phyloP scores from a whole-genome alignment of 2,797 vertebrate species.

The Sebastes goodei region DNA sequence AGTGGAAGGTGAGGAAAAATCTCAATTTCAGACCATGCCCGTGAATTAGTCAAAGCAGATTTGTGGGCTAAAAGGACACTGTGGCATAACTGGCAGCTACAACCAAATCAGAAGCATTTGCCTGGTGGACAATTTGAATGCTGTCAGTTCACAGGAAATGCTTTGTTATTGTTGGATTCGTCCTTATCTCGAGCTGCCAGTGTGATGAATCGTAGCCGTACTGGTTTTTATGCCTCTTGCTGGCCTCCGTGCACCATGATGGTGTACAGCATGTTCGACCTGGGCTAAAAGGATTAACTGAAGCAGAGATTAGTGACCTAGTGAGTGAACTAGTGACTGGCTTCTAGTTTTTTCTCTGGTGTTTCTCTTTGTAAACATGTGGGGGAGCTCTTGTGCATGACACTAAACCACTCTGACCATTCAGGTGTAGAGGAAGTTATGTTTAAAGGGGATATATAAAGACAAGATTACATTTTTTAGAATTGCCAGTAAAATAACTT shows the following conservation, averaged over 20 bases:
- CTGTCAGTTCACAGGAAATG: conserved; percentile 27
- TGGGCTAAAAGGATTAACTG: conserved; percentile 66
- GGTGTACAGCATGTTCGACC: conserved; percentile 36
- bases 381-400: conserved; percentile 1
- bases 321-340: conserved; percentile 29
- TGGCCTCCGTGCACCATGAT: conserved; percentile 18
- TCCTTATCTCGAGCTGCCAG: not conserved
- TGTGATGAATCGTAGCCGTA: not conserved
- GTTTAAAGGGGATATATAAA: not conserved
- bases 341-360: conserved; percentile 35
- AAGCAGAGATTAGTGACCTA: conserved; percentile 59
- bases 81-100: not conserved
- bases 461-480: not conserved
- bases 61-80: not conserved
- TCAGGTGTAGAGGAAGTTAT: not conserved
- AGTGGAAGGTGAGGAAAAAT: no score
- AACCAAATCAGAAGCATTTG: conserved; percentile 6
- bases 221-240: not conserved
- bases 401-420: not conserved
- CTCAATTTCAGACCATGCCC: no score
- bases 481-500: not conserved
- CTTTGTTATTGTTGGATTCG: conserved; percentile 28
- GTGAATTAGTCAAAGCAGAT: not conserved
- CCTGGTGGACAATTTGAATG: conserved; percentile 21
- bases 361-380: not conserved